Conservation (phyloP, 2,797 vertebrate genomes). For the Silurus lanzhouensis region DNA sequence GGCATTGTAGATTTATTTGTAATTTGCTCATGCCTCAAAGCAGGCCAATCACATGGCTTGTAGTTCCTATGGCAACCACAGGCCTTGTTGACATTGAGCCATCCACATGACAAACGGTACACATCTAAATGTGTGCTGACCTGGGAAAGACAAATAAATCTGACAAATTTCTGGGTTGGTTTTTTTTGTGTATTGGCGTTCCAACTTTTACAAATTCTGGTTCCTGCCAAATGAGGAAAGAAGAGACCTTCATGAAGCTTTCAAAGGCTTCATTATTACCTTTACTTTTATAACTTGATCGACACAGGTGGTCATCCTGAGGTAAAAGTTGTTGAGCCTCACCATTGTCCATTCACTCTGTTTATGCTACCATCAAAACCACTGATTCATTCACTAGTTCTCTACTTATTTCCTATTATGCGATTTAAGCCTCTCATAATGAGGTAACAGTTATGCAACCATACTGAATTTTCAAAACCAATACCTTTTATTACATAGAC, state of each 20-base stretch:
- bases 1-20: not conserved
- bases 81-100: slow-evolving; percentile 64
- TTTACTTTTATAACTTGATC: not conserved
- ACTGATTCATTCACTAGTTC: not conserved
- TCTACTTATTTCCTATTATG: not conserved
- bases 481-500: too few relatives aligned
- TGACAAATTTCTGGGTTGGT: not conserved
- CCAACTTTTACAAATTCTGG: not conserved
- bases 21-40: not conserved
- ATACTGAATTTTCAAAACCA: too few relatives aligned
- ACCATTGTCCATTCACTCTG: not conserved
- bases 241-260: too few relatives aligned
- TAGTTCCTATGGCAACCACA: slow-evolving; percentile 74
- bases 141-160: not conserved
- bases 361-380: not conserved
- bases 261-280: not conserved
- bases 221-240: not conserved
- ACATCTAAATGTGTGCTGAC: not conserved
- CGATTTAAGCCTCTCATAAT: not conserved
- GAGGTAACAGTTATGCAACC: not conserved
- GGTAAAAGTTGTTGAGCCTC: not conserved
- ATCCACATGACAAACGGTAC: not conserved
- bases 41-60: slow-evolving; percentile 3
- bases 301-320: not conserved
- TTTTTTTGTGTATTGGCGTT: not conserved